Evolutionary conservation across 2,888 invertebrate genomes (phyloP).

Genomic region (Caenorhabditis uteleia): DNA sequence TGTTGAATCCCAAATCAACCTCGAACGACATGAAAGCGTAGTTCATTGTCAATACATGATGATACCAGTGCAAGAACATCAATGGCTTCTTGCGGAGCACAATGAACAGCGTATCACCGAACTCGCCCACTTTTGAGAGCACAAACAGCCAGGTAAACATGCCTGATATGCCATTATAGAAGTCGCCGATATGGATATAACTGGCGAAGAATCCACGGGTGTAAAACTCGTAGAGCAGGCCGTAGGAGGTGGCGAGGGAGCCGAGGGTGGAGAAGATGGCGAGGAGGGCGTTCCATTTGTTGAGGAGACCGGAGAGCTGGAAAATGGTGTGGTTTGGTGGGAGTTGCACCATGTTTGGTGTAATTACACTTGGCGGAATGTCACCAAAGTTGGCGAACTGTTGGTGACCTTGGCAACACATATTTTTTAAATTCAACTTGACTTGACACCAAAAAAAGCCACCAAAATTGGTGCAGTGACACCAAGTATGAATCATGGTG

Average conservation of each 20-base stretch:
- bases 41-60: slow-evolving; percentile 67
- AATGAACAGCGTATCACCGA: slow-evolving; percentile 58
- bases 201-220: slow-evolving; percentile 45
- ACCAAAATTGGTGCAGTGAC: too few relatives aligned
- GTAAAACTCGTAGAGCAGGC: slow-evolving; percentile 45
- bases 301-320: slow-evolving; percentile 54
- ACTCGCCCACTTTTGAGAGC: slow-evolving; percentile 55
- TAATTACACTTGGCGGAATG: too few relatives aligned
- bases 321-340: neutral
- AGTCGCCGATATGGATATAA: slow-evolving; percentile 47
- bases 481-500: too few relatives aligned
- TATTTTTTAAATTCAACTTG: too few relatives aligned
- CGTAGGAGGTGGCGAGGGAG: slow-evolving; percentile 49
- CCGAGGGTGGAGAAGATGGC: slow-evolving; percentile 64
- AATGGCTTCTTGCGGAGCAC: slow-evolving; percentile 55
- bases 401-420: too few relatives aligned
- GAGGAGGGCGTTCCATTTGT: slow-evolving; percentile 64
- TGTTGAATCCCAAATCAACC: slow-evolving; percentile 61
- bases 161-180: slow-evolving; percentile 50
- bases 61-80: slow-evolving; percentile 65
- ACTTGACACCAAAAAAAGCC: too few relatives aligned
- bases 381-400: too few relatives aligned
- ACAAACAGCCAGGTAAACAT: slow-evolving; percentile 60
- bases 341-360: neutral
- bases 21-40: slow-evolving; percentile 60